Evolutionary conservation across 2,113 vertebrate genomes (phyloP).

Genomic region (Lampris incognitus): DNA sequence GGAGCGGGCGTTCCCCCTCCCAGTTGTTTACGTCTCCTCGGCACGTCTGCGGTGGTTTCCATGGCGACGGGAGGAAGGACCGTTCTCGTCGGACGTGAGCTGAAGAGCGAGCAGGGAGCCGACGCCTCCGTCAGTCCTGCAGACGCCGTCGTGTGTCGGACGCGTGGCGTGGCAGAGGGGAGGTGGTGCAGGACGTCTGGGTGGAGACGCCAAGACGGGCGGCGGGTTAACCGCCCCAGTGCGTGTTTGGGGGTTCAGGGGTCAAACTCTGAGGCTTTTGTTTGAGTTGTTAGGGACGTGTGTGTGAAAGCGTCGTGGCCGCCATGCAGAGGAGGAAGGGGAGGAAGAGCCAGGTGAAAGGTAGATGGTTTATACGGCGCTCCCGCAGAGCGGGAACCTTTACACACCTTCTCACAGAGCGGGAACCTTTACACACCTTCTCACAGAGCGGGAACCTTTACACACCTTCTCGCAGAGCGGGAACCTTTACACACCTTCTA

Average conservation of each 20-base stretch:
- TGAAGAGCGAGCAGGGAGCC: slow-evolving; percentile 42
- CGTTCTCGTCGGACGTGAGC: slow-evolving; percentile 49
- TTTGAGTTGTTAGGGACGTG: neutral
- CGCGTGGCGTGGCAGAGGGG: too few species aligned
- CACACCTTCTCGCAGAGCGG: too few species aligned
- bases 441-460: slow-evolving; percentile 67
- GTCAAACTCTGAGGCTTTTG: too few species aligned
- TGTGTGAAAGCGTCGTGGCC: neutral
- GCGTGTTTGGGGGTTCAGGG: too few species aligned
- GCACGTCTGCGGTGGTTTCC: slow-evolving; percentile 77
- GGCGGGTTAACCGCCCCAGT: too few species aligned
- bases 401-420: neutral
- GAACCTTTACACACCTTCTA: slow-evolving; percentile 65
- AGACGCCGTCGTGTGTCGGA: too few species aligned
- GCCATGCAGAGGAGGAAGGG: slow-evolving; percentile 23
- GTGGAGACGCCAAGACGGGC: too few species aligned
- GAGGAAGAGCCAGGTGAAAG: slow-evolving; percentile 64
- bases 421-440: neutral
- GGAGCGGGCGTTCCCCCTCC: slow-evolving; percentile 23
- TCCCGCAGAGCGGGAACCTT: slow-evolving; percentile 74
- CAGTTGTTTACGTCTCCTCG: slow-evolving; percentile 73
- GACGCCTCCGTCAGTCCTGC: neutral
- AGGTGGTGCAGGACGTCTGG: too few species aligned
- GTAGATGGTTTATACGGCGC: slow-evolving; percentile 81
- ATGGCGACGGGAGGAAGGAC: slow-evolving; percentile 76